Evolutionary conservation across 2,113 vertebrate species (phyloP).

Genomic region (Mormyrus lacerda): DNA sequence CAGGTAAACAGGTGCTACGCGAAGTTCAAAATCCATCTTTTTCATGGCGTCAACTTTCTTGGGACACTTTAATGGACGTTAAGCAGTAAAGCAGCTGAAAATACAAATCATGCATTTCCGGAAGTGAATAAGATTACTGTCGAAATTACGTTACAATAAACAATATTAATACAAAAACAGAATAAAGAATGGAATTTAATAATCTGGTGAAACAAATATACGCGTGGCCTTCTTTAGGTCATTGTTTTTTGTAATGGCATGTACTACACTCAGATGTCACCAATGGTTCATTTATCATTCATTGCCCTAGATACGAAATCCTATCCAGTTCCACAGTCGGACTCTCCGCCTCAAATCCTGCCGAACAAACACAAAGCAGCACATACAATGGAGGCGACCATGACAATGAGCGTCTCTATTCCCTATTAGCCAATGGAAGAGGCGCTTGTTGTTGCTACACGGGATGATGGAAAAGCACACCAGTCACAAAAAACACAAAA

Average conservation of each 20-base stretch:
- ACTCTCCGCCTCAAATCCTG: neutral
- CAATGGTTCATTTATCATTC: conserved; percentile 14
- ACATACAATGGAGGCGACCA: neutral
- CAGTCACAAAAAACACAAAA: neutral
- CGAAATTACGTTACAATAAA: neutral
- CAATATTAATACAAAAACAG: neutral
- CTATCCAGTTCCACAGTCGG: neutral
- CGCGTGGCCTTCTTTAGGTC: neutral
- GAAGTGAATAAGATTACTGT: neutral
- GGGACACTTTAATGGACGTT: neutral
- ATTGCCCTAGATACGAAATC: neutral
- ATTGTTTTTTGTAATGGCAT: neutral
- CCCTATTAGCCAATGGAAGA: neutral
- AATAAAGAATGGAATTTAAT: neutral
- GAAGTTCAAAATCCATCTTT: conserved; percentile 10
- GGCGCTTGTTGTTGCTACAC: neutral
- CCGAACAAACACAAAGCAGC: neutral
- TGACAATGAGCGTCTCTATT: neutral
- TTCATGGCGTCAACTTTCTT: neutral
- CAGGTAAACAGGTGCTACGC: conserved; percentile 17
- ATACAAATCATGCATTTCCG: neutral
- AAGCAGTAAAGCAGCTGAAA: neutral
- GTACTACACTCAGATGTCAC: neutral
- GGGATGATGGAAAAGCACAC: neutral
- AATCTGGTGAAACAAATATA: neutral